Evolutionary conservation across 2,113 vertebrate species (phyloP).

Genomic region (Phylloscopus trochilus): DNA sequence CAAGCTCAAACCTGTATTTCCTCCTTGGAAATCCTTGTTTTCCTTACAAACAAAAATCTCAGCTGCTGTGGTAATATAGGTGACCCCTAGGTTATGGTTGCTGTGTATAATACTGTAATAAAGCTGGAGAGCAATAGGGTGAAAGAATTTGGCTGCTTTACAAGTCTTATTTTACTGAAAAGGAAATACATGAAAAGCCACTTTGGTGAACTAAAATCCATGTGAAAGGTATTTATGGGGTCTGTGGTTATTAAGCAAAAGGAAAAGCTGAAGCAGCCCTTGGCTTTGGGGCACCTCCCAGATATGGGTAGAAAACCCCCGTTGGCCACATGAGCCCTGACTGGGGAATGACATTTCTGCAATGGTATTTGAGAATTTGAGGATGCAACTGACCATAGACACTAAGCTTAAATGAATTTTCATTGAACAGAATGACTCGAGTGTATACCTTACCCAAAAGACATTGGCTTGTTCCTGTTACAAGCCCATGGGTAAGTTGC

Average conservation of each 20-base stretch:
- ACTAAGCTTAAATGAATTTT: rapidly evolving
- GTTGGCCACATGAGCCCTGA: rapidly evolving
- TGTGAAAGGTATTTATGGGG: not conserved
- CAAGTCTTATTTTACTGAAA: not conserved
- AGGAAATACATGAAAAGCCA: not conserved
- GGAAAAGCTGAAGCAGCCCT: not conserved
- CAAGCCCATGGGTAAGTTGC: not conserved
- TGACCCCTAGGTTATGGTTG: not conserved
- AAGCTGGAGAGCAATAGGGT: not conserved
- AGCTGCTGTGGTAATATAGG: not conserved
- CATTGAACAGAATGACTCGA: rapidly evolving
- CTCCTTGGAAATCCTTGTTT: not conserved
- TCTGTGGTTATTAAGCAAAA: not conserved
- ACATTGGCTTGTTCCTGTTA: not conserved
- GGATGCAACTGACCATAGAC: not conserved
- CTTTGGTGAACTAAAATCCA: not conserved
- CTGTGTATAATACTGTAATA: rapidly evolving
- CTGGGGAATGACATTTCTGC: not conserved
- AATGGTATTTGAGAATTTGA: not conserved
- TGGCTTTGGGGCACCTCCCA: not conserved
- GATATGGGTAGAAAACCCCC: not conserved
- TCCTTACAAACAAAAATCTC: not conserved
- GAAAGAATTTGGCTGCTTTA: not conserved
- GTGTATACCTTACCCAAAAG: not conserved
- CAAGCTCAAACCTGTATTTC: not conserved